phyloP scores from a whole-genome alignment of 2,113 vertebrate genomes.

The Vulpes vulpes region DNA sequence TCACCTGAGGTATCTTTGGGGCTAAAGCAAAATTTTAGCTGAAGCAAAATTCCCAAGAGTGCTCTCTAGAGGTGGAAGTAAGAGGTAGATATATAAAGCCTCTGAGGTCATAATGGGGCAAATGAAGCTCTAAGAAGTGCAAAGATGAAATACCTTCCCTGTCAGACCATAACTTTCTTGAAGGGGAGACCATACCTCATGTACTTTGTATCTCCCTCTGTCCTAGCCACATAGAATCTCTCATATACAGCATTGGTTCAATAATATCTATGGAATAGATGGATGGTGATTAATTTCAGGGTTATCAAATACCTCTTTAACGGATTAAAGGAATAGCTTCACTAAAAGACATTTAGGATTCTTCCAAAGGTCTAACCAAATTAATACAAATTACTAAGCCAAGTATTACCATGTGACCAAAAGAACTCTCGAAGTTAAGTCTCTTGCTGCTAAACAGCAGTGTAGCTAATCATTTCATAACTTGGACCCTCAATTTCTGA shows the following conservation, averaged over 20 bases:
- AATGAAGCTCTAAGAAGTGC: background rate
- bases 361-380: slow-evolving; percentile 16
- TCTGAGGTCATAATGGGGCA: background rate
- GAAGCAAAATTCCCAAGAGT: background rate
- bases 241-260: background rate
- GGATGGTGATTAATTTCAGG: slow-evolving; percentile 1
- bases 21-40: slow-evolving; percentile 41
- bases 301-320: slow-evolving; percentile 1
- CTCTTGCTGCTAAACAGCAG: background rate
- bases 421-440: background rate
- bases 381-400: slow-evolving; percentile 6
- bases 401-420: background rate
- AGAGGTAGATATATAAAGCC: background rate
- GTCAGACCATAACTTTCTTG: background rate
- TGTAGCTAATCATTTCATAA: slow-evolving; percentile 25
- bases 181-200: background rate
- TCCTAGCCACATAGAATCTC: background rate
- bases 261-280: slow-evolving; percentile 17
- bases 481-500: slow-evolving; percentile 43
- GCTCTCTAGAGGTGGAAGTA: background rate
- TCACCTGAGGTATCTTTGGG: background rate
- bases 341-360: slow-evolving; percentile 25
- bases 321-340: background rate
- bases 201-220: background rate
- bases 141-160: background rate